phyloP scores from a whole-genome alignment of 2,888 invertebrate species.

The Eupithecia vulgata region DNA sequence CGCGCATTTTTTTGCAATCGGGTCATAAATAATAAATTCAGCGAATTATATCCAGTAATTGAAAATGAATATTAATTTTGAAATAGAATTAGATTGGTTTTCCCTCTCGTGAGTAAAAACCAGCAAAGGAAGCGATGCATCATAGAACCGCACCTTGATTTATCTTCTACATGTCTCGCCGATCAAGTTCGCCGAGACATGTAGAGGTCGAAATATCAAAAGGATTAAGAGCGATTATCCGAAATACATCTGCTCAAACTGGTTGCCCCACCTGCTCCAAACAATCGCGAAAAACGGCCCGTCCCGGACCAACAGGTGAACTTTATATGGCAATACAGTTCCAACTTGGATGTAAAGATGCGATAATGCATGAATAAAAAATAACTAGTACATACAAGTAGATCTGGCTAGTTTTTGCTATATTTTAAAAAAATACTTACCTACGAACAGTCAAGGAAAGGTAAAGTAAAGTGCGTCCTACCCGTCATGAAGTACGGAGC shows the following conservation, averaged over 20 bases:
- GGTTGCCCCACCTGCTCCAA: constrained; percentile 70
- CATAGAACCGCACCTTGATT: constrained; percentile 37
- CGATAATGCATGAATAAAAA: constrained; percentile 17
- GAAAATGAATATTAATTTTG: background rate
- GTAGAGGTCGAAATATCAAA: constrained; percentile 40
- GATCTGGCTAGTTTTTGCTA: background rate
- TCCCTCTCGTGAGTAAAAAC: constrained; percentile 18
- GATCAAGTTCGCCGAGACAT: constrained; percentile 38
- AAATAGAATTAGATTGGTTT: background rate
- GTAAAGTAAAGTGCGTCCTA: too few relatives aligned
- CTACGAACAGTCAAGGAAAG: background rate
- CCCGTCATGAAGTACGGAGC: too few relatives aligned
- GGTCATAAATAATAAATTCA: too few relatives aligned
- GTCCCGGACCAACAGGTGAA: constrained; percentile 65
- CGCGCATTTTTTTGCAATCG: too few relatives aligned
- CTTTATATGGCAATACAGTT: constrained; percentile 43
- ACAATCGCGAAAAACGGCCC: constrained; percentile 69
- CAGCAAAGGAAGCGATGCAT: constrained; percentile 22
- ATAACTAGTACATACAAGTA: background rate
- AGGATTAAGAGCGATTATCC: constrained; percentile 40
- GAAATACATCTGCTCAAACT: constrained; percentile 67
- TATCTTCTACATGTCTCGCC: too few relatives aligned
- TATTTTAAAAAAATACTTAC: background rate
- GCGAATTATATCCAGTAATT: background rate
- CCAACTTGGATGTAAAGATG: constrained; percentile 23